A percentile compares a stretch with the other conserved stretches of the same genome.
Conservation (phyloP, 2,797 vertebrate species). For the Atherinosoma microstoma region DNA sequence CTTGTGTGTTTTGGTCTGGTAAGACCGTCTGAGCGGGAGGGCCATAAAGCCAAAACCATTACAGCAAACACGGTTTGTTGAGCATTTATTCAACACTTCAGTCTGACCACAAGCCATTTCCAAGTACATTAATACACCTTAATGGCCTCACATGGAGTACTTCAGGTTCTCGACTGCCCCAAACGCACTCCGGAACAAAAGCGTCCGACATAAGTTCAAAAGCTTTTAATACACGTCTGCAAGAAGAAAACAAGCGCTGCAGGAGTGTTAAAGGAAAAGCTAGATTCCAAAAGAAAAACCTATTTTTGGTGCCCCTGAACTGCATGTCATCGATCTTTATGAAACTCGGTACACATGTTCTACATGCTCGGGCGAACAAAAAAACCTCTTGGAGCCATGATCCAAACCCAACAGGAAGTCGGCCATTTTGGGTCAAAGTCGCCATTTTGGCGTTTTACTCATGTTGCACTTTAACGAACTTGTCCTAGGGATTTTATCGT, state of each 20-base stretch:
- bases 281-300: too few relatives aligned
- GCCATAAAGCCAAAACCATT: constrained; percentile 26
- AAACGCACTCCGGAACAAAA: constrained; percentile 5
- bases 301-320: too few relatives aligned
- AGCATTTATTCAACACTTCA: constrained; percentile 44
- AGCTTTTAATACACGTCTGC: constrained; percentile 35
- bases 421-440: too few relatives aligned
- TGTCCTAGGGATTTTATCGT: too few relatives aligned
- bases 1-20: constrained; percentile 5
- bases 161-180: background rate
- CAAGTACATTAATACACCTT: constrained; percentile 32
- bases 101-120: constrained; percentile 24
- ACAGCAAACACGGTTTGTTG: constrained; percentile 13
- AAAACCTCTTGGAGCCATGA: too few relatives aligned
- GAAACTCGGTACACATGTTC: too few relatives aligned
- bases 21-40: background rate
- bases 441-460: too few relatives aligned
- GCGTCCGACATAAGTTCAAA: background rate
- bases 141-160: background rate
- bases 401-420: too few relatives aligned
- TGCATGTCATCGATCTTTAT: too few relatives aligned
- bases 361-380: too few relatives aligned
- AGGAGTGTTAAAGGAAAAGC: too few relatives aligned
- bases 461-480: too few relatives aligned
- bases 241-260: constrained; percentile 27